Base-by-base conservation (phyloP, 2,888 invertebrate genomes). In the Trissonchulus latispiculum region DNA sequence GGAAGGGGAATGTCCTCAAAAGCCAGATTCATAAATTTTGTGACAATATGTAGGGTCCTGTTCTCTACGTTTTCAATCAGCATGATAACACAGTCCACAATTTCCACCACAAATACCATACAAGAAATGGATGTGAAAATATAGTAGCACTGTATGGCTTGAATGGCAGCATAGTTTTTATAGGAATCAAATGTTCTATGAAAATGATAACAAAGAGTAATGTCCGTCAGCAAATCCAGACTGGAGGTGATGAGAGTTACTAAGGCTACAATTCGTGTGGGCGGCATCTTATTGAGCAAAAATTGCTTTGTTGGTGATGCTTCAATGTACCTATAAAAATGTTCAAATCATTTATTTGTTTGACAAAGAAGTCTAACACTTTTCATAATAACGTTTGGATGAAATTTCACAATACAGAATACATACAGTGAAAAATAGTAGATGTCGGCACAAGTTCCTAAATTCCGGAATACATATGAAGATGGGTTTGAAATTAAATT, bases 221-320 rank as follows among this genome's bases (percentile, higher is more conserved):
- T 76, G 75, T 82, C 82, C 1, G 82, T 82, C 73, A 82, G 75
- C 48, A 82, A 74, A 75, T 82, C 82, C 33, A 82, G 75, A 1
- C 81, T 82, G 0, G 80, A 77, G 0, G 80, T 80, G 37, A 82
- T 73, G 15, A 82, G 77, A 72, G 82, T 81, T n/a, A 82, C 78
- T 0, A 79, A 75, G 23, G 82, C 80, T 32, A 82, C 78, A 1
- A 82, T 76, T 15, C 80, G 75, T 2, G 79, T 75, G 29, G 82
- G 81, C 31, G 82, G 82, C 29, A 48, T 48, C 23, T 48, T 48
- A 23, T 23, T 48, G 48, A 48, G n/a, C n/a, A n/a, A n/a, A n/a
- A n/a, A n/a, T n/a, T n/a, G n/a, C n/a, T n/a, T n/a, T n/a, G n/a
- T n/a, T n/a, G n/a, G n/a, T n/a, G n/a, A n/a, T n/a, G n/a, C n/a